Conservation (phyloP, 2,797 vertebrate genomes). For the Spinus olivaceus region DNA sequence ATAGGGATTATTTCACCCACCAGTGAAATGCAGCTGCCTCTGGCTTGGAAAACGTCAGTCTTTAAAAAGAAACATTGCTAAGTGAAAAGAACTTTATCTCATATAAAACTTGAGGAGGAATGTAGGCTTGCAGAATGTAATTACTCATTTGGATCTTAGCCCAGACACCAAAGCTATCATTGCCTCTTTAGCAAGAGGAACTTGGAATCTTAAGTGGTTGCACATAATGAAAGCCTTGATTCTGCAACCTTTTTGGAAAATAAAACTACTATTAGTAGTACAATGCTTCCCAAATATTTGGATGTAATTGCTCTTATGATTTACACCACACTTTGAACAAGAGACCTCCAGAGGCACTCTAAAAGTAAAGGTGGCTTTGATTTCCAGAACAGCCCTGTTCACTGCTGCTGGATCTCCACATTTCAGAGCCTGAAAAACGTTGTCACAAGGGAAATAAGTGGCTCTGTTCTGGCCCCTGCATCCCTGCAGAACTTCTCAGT, state of each 20-base stretch:
- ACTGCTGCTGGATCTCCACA: accelerated
- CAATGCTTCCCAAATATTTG: constrained; percentile 3
- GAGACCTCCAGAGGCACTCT: accelerated
- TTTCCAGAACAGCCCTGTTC: not conserved
- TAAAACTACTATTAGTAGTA: not conserved
- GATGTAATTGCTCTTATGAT: not conserved
- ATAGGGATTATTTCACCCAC: constrained; percentile 7
- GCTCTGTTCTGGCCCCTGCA: not conserved
- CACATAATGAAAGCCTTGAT: constrained; percentile 29
- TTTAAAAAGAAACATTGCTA: constrained; percentile 38
- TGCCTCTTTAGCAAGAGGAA: constrained; percentile 44
- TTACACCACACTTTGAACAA: not conserved
- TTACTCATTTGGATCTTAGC: constrained; percentile 61
- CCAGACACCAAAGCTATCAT: constrained; percentile 46
- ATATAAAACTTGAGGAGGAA: constrained; percentile 48
- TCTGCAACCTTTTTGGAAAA: constrained; percentile 12
- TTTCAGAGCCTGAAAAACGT: not conserved
- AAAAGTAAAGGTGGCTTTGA: not conserved
- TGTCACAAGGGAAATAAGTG: not conserved
- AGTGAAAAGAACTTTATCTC: constrained; percentile 51
- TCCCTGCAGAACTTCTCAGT: not conserved
- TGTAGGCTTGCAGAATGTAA: constrained; percentile 40
- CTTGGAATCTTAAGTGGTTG: constrained; percentile 33
- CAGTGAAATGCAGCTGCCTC: constrained; percentile 26
- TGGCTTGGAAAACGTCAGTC: not conserved